Conservation (phyloP, 2,888 invertebrate genomes). For the Drosophila diplacantha region DNA sequence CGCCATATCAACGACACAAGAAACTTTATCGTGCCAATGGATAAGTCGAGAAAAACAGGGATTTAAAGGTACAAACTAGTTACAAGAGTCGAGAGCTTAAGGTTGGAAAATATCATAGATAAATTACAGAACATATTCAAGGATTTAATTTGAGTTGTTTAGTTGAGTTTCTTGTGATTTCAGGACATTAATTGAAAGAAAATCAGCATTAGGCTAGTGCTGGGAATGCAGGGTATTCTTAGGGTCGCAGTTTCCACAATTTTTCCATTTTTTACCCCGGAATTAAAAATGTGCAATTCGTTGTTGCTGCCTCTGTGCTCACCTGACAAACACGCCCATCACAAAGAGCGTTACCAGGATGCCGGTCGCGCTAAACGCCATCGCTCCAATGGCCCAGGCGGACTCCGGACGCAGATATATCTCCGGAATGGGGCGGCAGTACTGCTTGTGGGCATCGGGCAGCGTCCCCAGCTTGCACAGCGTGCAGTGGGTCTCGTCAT, state of each 20-base stretch:
- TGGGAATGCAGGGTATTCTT: neutral
- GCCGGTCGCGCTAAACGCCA: slow-evolving; percentile 92
- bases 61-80: slow-evolving; percentile 3
- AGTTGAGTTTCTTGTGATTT: neutral
- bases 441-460: slow-evolving; percentile 86
- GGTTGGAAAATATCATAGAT: neutral
- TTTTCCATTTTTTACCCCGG: too few species aligned
- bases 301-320: slow-evolving; percentile 33
- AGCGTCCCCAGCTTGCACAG: slow-evolving; percentile 90
- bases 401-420: slow-evolving; percentile 89
- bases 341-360: slow-evolving; percentile 89
- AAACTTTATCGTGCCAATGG: slow-evolving; percentile 3
- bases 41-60: neutral
- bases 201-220: neutral
- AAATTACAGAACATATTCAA: neutral
- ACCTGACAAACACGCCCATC: slow-evolving; percentile 86
- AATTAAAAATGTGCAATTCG: neutral
- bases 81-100: too few species aligned
- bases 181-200: neutral
- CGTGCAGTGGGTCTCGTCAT: slow-evolving; percentile 89
- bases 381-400: slow-evolving; percentile 95
- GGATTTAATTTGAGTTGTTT: neutral
- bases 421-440: slow-evolving; percentile 88
- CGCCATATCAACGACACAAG: slow-evolving; percentile 12
- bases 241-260: too few species aligned